These are phyloP conservation scores for Drosophila monieri DNA, from an alignment of 2,888 invertebrate species.

Conservation along the genomic window DNA sequence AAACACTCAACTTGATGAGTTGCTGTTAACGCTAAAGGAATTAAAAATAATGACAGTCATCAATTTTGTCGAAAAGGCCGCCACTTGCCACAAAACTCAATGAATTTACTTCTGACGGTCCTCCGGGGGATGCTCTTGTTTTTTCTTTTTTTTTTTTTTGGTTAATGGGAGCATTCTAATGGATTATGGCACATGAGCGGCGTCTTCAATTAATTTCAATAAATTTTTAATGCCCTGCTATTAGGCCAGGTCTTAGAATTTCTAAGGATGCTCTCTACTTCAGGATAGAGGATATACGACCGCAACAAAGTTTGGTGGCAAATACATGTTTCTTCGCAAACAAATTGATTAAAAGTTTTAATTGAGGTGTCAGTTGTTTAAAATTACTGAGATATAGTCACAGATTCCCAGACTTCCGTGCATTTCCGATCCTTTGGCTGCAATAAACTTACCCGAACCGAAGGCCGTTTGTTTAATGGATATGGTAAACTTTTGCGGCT, in stretches of 20 bases:
- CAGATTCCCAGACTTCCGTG: constrained; percentile 13
- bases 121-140: neutral
- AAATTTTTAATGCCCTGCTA: constrained; percentile 63
- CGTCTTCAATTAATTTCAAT: constrained; percentile 63
- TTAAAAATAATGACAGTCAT: constrained; percentile 71
- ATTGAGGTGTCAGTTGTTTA: neutral
- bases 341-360: constrained; percentile 3
- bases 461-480: constrained; percentile 15
- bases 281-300: neutral
- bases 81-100: constrained; percentile 14
- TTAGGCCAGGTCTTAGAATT: constrained; percentile 44
- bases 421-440: constrained; percentile 14
- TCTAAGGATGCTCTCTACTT: constrained; percentile 2
- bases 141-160: neutral
- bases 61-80: constrained; percentile 50
- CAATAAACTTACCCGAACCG: constrained; percentile 17
- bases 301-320: neutral
- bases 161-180: constrained; percentile 13
- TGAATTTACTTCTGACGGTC: constrained; percentile 30
- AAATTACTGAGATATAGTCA: neutral
- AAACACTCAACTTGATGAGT: constrained; percentile 75
- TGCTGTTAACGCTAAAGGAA: constrained; percentile 68
- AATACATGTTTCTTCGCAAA: neutral
- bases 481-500: constrained; percentile 12
- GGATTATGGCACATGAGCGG: constrained; percentile 26